Evolutionary conservation across 2,797 vertebrate species (phyloP), one percentile per base, ranked within the genome.

Genomic region (Gallinago stenura): DNA sequence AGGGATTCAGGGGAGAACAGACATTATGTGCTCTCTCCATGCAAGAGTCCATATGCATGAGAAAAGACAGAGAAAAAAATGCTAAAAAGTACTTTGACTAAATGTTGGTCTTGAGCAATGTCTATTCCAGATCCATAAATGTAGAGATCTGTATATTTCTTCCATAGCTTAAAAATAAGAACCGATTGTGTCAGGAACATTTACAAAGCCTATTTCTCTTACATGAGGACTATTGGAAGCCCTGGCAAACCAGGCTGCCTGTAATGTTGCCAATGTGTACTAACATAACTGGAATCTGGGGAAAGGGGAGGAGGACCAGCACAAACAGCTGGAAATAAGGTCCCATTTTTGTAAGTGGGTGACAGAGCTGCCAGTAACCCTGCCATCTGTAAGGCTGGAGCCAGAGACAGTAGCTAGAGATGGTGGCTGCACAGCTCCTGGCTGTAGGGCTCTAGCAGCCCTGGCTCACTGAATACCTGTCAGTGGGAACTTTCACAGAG

Each of bases 1-100:
- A 81, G 26, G 13, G 37, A 61, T 87, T 83, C 64, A 62, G 46
- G n/a, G 90, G 21, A 89, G 87, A 92, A 93, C 39, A 96, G 88
- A 90, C 51, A 73, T 13, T 73, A 13, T 12, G 17, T 83, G 68
- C 56, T 90, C 65, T 81, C 60, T 88, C 69, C 75, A 16, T 57
- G 28, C 19, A 39, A 53, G 58, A 54, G 60, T 46, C 53, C 64
- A 57, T 85, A 73, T 30, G n/a, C 35, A 75, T 24, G 17, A 79
- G 83, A 84, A 92, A 83, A 89, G 35, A 54, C 54, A 77, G 82
- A 85, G 19, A 65, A 80, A 89, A 64, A 69, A 30, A 83, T 1
- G 2, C 25, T 50, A 77, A 75, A 84, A 84, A 94, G 51, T 70
- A 76, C 26, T 78, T 45, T 13, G 11, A 72, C 26, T 69, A 46